These are phyloP conservation scores for Cololabis saira DNA, from an alignment of 2,113 vertebrate genomes.

Conservation along the genomic window DNA sequence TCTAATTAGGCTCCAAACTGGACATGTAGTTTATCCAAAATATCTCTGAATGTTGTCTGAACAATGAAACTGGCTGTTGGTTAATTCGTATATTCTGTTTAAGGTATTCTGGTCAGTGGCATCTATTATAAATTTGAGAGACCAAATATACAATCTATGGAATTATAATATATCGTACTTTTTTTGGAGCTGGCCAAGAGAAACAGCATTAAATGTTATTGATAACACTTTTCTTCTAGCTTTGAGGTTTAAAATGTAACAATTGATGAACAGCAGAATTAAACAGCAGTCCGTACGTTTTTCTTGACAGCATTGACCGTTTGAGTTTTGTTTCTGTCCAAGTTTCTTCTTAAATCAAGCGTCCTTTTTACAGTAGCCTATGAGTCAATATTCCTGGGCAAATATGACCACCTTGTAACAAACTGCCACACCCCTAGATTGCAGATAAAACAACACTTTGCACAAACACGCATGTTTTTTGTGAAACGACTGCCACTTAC, in stretches of 20 bases:
- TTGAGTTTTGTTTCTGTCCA: slow-evolving; percentile 32
- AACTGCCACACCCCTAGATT: slow-evolving; percentile 39
- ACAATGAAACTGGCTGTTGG: not conserved
- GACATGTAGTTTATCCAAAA: slow-evolving; percentile 1
- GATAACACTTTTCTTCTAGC: not conserved
- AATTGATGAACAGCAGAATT: not conserved
- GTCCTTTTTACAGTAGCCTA: not conserved
- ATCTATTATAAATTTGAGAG: not conserved
- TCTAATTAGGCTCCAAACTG: not conserved
- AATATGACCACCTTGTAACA: slow-evolving; percentile 29
- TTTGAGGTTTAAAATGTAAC: not conserved
- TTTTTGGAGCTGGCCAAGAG: not conserved
- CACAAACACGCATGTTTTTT: slow-evolving; percentile 7
- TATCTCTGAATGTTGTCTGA: not conserved
- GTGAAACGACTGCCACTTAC: slow-evolving; percentile 17
- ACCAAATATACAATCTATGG: no score
- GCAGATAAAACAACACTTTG: slow-evolving; percentile 24
- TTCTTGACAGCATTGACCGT: not conserved
- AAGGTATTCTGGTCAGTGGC: slow-evolving; percentile 6
- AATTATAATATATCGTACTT: no score
- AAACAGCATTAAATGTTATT: not conserved
- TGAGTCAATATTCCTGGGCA: slow-evolving; percentile 23
- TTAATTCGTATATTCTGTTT: not conserved
- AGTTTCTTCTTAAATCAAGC: slow-evolving; percentile 36
- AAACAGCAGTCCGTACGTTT: not conserved